Evolutionary conservation across 2,888 invertebrate genomes (phyloP).

Genomic region (Notodonta dromedarius): DNA sequence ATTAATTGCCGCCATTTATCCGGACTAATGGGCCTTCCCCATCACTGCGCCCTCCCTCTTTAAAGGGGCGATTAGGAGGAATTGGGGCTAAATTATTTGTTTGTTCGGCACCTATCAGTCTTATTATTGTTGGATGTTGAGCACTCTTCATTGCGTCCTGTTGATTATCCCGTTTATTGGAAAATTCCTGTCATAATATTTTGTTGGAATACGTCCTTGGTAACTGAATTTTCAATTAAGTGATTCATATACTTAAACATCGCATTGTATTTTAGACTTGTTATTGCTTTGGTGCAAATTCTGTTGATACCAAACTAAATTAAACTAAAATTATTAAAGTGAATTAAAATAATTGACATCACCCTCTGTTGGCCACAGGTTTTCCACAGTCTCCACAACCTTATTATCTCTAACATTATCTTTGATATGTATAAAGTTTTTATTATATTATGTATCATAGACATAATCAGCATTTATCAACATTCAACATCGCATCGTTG

Average conservation of each 20-base stretch:
- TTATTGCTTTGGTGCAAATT: too few species aligned
- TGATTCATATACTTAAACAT: too few species aligned
- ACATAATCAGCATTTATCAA: conserved; percentile 34
- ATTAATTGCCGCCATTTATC: conserved; percentile 33
- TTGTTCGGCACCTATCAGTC: background rate
- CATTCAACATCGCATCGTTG: conserved; percentile 44
- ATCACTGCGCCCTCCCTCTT: conserved; percentile 20
- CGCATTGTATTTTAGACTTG: too few species aligned
- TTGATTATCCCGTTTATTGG: background rate
- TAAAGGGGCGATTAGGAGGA: conserved; percentile 26
- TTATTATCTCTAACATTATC: too few species aligned
- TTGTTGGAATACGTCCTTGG: too few species aligned
- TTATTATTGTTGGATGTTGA: background rate
- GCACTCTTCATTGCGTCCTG: background rate
- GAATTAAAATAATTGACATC: too few species aligned
- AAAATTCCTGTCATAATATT: conserved; percentile 1
- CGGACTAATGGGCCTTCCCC: conserved; percentile 25
- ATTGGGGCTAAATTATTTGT: background rate
- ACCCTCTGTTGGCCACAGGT: too few species aligned
- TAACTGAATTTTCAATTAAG: too few species aligned
- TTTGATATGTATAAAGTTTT: too few species aligned
- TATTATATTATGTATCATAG: conserved; percentile 4
- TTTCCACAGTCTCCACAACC: too few species aligned
- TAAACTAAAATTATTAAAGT: too few species aligned
- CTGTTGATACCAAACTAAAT: too few species aligned